Evolutionary conservation across 2,113 vertebrate genomes (phyloP), one percentile per base, ranked within the genome.

Genomic region (Symphodus melops): DNA sequence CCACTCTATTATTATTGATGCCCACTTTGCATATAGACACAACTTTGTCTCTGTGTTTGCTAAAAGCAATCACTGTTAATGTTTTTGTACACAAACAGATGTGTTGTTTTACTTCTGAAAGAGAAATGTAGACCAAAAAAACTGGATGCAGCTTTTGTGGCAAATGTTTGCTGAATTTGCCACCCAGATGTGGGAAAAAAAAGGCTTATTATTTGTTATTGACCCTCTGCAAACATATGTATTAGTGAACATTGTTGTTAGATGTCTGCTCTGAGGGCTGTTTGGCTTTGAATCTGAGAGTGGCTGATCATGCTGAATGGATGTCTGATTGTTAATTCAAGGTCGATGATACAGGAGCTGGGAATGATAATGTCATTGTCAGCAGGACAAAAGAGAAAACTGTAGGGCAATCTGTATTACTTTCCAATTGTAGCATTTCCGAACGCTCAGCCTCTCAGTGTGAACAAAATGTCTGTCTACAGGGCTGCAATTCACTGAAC

Each of bases 301-400:
- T 7, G 17, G 37, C 55, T 11, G 17, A 19, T 48, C 1, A 0
- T 1, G 37, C 28, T 83, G 69, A 87, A 85, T 84, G 46, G 58
- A 63, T 48, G 61, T 41, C 37, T 49, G 42, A 63, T 70, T 56
- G 58, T 62, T 53, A 13, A 59, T 80, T 66, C 59, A 61, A 51
- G 68, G 70, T 39, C 68, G 64, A 39, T 44, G 65, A 73, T 68
- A 61, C 54, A 57, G 25, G 70, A 71, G 72, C 80, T 54, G 65
- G 68, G 39, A 46, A 54, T 0, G 28, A 61, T 20, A 63, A 62
- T 48, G 61, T 72, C 68, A 75, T 86, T 86, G 79, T 85, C 65
- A 51, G 19, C 1, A 8, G 61, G 16, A 79, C 75, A 77, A 81
- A 72, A 70, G 52, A 49, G 21, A 41, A 46, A 69, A 67, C 68